A percentile compares a stretch with the other conserved stretches of the same genome.
Evolutionary conservation across 2,113 vertebrate species (phyloP).

Genomic region (Gobio gobio): DNA sequence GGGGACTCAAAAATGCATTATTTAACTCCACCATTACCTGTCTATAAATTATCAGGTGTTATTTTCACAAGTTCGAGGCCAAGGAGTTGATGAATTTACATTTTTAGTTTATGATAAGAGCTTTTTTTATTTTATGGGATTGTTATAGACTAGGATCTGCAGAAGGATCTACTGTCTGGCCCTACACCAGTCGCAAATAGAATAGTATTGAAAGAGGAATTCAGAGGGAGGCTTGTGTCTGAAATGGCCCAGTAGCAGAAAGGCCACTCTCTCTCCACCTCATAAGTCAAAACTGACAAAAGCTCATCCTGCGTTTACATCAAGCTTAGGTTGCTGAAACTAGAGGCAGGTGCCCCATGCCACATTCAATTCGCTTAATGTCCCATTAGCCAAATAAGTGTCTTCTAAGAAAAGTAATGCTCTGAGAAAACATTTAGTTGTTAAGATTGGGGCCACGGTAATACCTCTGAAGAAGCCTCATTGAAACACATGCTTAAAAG

Average conservation of each 20-base stretch:
- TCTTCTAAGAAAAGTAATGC: slow-evolving; percentile 45
- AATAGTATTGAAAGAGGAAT: slow-evolving; percentile 59
- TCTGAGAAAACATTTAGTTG: slow-evolving; percentile 23
- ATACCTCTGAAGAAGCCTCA: slow-evolving; percentile 29
- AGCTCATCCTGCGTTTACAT: slow-evolving; percentile 72
- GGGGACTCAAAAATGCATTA: slow-evolving; percentile 54
- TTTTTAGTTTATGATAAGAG: slow-evolving; percentile 55
- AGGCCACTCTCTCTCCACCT: slow-evolving; percentile 60
- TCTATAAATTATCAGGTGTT: slow-evolving; percentile 59
- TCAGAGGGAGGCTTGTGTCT: slow-evolving; percentile 56
- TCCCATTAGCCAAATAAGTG: slow-evolving; percentile 60
- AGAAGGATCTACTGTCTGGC: slow-evolving; percentile 59
- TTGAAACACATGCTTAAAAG: slow-evolving; percentile 28
- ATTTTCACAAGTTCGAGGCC: slow-evolving; percentile 45
- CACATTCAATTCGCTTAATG: slow-evolving; percentile 64
- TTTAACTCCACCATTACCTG: slow-evolving; percentile 60
- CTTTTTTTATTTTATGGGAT: slow-evolving; percentile 39
- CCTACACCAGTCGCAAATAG: slow-evolving; percentile 52
- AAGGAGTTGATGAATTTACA: slow-evolving; percentile 61
- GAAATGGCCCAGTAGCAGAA: slow-evolving; percentile 61
- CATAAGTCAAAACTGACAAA: slow-evolving; percentile 73
- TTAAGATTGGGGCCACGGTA: not conserved
- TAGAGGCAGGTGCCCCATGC: slow-evolving; percentile 62
- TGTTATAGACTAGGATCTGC: slow-evolving; percentile 54
- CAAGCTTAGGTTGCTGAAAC: slow-evolving; percentile 68